A percentile compares a stretch with the other conserved stretches of the same genome.
Conservation (phyloP, 1,140 invertebrate genomes). For the Heliconius hewitsoni region DNA sequence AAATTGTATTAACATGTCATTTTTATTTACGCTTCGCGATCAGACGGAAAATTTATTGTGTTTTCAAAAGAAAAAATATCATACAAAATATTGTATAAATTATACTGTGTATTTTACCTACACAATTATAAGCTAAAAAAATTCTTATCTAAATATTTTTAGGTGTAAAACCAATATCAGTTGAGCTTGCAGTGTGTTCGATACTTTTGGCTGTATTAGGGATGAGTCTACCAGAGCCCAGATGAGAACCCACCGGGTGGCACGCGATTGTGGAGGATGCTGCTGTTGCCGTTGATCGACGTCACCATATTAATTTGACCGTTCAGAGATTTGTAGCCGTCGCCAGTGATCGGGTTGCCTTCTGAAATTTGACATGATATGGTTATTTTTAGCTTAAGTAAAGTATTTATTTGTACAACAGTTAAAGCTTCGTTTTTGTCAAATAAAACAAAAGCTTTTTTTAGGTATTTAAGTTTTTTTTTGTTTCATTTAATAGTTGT, state of each 20-base stretch:
- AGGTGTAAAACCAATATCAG: conserved; percentile 17
- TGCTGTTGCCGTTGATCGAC: conserved; percentile 71
- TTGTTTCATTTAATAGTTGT: background rate
- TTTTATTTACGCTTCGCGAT: background rate
- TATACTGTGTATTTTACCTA: too few relatives aligned
- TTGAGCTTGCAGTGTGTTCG: conserved; percentile 38
- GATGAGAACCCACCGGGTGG: conserved; percentile 79
- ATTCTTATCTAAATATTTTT: background rate
- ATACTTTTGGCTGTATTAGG: conserved; percentile 36
- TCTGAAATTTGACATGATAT: conserved; percentile 59
- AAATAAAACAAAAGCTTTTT: background rate
- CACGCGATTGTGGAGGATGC: conserved; percentile 70
- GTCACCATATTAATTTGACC: conserved; percentile 81
- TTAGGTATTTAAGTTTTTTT: background rate
- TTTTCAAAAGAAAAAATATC: background rate
- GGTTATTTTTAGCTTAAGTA: background rate
- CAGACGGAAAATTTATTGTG: background rate
- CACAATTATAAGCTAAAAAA: too few relatives aligned
- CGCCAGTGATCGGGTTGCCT: conserved; percentile 80
- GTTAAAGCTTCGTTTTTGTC: background rate
- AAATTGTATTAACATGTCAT: background rate
- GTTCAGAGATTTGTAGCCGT: conserved; percentile 81
- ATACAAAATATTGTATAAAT: too few relatives aligned
- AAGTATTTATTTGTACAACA: background rate
- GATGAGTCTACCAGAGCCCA: conserved; percentile 74